Percentiles rank a stretch among this genome's conserved stretches.
phyloP scores from a whole-genome alignment of 2,888 invertebrate species.

The Polydrusus pterygomalis region DNA sequence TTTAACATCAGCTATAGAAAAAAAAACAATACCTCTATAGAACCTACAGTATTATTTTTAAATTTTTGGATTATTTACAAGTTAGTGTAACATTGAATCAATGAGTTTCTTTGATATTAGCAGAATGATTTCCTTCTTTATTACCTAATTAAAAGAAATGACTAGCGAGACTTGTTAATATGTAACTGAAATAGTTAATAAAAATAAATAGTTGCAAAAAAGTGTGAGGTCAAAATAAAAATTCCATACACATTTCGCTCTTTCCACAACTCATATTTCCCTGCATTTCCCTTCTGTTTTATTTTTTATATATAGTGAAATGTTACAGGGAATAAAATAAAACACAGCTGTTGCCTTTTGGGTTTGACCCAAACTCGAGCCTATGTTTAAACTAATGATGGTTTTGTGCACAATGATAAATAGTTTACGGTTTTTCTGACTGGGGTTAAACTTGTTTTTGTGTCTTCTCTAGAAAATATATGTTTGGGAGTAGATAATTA shows the following conservation, averaged over 20 bases:
- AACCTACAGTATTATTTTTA: too few species aligned
- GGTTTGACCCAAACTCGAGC: constrained; percentile 46
- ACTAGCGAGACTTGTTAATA: too few species aligned
- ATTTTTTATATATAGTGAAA: constrained; percentile 30
- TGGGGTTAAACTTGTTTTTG: constrained; percentile 6
- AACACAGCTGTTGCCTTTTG: constrained; percentile 53
- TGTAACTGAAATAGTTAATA: too few species aligned
- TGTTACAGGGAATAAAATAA: constrained; percentile 49
- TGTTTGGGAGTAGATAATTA: constrained; percentile 2
- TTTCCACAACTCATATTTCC: neutral
- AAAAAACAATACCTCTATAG: too few species aligned
- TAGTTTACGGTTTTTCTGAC: constrained; percentile 43
- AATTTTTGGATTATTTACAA: too few species aligned
- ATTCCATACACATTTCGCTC: neutral
- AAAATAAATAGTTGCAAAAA: neutral
- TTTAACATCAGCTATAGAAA: too few species aligned
- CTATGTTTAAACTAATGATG: constrained; percentile 51
- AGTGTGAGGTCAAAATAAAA: neutral
- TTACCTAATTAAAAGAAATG: too few species aligned
- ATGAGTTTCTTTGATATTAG: too few species aligned
- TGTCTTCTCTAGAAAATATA: neutral
- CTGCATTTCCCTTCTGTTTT: constrained; percentile 37
- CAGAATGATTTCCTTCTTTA: too few species aligned
- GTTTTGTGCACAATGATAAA: constrained; percentile 46
- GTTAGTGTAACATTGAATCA: too few species aligned